Percentiles rank a stretch among this genome's conserved stretches.
Conservation (phyloP, 2,113 vertebrate genomes). For the Amblyopsis rosae region DNA sequence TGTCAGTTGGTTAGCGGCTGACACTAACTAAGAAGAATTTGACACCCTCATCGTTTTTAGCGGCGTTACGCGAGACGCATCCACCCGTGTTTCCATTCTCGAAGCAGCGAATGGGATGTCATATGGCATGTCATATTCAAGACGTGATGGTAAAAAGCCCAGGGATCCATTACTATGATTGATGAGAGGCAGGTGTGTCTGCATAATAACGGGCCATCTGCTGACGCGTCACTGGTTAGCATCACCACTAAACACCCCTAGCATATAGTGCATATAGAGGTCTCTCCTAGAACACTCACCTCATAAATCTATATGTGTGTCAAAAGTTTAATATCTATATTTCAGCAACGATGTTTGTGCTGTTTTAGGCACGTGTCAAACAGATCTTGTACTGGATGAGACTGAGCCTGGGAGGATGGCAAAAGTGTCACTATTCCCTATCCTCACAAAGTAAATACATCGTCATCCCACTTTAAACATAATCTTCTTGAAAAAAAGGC, state of each 20-base stretch:
- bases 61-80: constrained; percentile 11
- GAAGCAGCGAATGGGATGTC: constrained; percentile 36
- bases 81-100: constrained; percentile 4
- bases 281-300: too few relatives aligned
- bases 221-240: constrained; percentile 10
- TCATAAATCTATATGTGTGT: too few relatives aligned
- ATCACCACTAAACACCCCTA: neutral
- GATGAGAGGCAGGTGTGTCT: constrained; percentile 39
- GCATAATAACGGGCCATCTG: constrained; percentile 28
- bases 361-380: too few relatives aligned
- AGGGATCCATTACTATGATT: constrained; percentile 41
- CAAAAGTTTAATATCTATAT: too few relatives aligned
- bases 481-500: too few relatives aligned
- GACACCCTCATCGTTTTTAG: constrained; percentile 8
- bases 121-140: constrained; percentile 29
- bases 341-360: too few relatives aligned
- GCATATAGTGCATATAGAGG: neutral
- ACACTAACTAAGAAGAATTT: constrained; percentile 16
- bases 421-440: too few relatives aligned
- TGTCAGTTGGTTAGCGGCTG: constrained; percentile 50
- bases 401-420: too few relatives aligned
- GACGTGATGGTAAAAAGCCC: constrained; percentile 37
- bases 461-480: too few relatives aligned
- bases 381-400: too few relatives aligned
- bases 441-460: too few relatives aligned